A percentile compares a stretch with the other conserved stretches of the same genome.
phyloP scores from a whole-genome alignment of 1,140 invertebrate genomes.

The Drosophila equinoxialis region DNA sequence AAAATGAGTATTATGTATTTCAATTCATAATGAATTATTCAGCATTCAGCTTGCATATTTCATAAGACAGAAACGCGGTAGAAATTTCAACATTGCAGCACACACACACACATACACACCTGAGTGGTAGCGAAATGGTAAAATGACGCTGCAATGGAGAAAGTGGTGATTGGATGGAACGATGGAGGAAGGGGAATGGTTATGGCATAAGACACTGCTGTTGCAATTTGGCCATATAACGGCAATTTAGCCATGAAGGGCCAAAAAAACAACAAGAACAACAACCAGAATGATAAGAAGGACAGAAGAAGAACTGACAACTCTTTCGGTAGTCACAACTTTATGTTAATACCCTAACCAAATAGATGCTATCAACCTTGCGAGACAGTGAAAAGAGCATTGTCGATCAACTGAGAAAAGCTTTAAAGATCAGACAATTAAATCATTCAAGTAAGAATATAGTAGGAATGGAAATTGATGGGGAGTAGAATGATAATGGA shows the following conservation, averaged over 20 bases:
- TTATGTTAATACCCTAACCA: not conserved
- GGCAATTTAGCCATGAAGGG: constrained; percentile 25
- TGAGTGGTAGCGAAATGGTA: constrained; percentile 4
- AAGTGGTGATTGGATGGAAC: not conserved
- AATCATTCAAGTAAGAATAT: not conserved
- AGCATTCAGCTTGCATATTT: constrained; percentile 66
- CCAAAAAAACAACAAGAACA: constrained; percentile 2
- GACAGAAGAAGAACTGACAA: constrained; percentile 55
- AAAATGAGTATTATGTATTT: constrained; percentile 79
- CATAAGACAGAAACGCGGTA: constrained; percentile 49
- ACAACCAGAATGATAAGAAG: constrained; percentile 34
- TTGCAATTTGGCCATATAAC: constrained; percentile 54
- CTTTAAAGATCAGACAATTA: not conserved
- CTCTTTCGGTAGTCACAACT: constrained; percentile 22
- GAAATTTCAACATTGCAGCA: constrained; percentile 32
- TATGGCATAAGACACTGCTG: constrained; percentile 45
- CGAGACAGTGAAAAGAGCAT: too few relatives aligned
- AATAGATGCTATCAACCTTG: not conserved
- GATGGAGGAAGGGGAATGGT: not conserved
- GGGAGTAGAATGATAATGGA: not conserved
- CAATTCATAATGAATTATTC: constrained; percentile 77
- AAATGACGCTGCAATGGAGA: not conserved
- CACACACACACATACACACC: constrained; percentile 12
- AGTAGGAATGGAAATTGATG: not conserved
- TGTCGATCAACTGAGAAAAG: too few relatives aligned